Conservation (phyloP, 2,113 vertebrate genomes). For the Oncorhynchus clarkii region DNA sequence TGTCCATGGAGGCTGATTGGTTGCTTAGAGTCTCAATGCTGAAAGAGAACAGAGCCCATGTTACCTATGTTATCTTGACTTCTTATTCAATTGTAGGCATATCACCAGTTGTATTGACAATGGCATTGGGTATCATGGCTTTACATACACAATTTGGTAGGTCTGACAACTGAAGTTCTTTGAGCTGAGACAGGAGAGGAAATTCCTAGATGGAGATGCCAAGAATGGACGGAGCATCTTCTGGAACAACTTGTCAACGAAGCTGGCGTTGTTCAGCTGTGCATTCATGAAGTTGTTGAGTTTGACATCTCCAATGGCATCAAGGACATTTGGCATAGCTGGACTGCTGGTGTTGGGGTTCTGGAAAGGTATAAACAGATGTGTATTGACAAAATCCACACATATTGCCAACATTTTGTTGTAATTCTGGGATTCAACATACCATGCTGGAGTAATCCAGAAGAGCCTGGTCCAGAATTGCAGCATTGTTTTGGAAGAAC, state of each 20-base stretch:
- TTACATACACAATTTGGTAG: constrained; percentile 56
- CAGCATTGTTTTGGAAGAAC: constrained; percentile 25
- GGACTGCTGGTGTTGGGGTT: constrained; percentile 10
- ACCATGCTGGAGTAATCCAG: constrained; percentile 17
- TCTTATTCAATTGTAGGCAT: neutral
- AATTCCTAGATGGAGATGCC: constrained; percentile 34
- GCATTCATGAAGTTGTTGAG: constrained; percentile 32
- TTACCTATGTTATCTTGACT: neutral
- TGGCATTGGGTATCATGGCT: neutral
- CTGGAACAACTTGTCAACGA: constrained; percentile 49
- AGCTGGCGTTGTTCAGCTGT: constrained; percentile 24
- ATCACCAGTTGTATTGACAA: neutral
- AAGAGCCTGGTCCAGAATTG: constrained; percentile 31
- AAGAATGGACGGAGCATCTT: constrained; percentile 42
- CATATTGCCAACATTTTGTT: neutral
- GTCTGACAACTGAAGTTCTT: constrained; percentile 56
- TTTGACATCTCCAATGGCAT: constrained; percentile 34
- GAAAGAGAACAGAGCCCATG: constrained; percentile 6
- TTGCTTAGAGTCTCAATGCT: constrained; percentile 44
- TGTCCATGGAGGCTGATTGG: constrained; percentile 36
- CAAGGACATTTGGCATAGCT: constrained; percentile 21
- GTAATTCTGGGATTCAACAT: neutral
- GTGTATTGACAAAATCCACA: neutral
- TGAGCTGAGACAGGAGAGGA: constrained; percentile 46
- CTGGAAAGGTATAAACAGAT: constrained; percentile 13